Conservation (phyloP, 2,113 vertebrate species). For the Alces alces region DNA sequence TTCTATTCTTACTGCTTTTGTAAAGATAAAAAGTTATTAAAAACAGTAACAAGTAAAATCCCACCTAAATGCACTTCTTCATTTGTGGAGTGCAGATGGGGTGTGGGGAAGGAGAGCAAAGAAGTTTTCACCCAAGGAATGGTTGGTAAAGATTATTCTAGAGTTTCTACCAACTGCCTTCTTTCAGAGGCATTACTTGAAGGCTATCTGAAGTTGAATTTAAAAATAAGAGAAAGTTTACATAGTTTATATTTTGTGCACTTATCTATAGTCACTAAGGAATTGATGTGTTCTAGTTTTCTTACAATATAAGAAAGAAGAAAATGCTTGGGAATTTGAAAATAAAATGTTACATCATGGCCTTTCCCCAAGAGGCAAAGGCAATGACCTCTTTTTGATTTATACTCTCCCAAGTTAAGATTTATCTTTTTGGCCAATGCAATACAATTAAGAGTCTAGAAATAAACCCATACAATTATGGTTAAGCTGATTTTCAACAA, state of each 20-base stretch:
- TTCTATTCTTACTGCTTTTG: neutral
- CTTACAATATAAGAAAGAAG: neutral
- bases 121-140: neutral
- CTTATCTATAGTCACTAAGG: neutral
- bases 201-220: neutral
- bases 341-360: neutral
- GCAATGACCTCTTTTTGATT: slow-evolving; percentile 15
- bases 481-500: slow-evolving; percentile 1
- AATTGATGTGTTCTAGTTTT: neutral
- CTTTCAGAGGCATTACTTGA: neutral
- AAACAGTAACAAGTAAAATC: neutral
- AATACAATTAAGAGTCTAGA: neutral
- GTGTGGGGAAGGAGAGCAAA: neutral
- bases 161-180: neutral
- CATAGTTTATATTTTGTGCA: neutral
- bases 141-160: neutral
- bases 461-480: neutral
- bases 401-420: slow-evolving; percentile 4
- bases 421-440: slow-evolving; percentile 22
- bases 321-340: slow-evolving; percentile 30
- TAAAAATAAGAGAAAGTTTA: neutral
- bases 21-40: neutral
- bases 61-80: neutral
- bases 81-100: neutral
- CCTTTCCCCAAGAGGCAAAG: slow-evolving; percentile 18